Evolutionary conservation across 2,888 invertebrate species (phyloP), one percentile per base, ranked within the genome.

Genomic region (Zaprionus lineosus): DNA sequence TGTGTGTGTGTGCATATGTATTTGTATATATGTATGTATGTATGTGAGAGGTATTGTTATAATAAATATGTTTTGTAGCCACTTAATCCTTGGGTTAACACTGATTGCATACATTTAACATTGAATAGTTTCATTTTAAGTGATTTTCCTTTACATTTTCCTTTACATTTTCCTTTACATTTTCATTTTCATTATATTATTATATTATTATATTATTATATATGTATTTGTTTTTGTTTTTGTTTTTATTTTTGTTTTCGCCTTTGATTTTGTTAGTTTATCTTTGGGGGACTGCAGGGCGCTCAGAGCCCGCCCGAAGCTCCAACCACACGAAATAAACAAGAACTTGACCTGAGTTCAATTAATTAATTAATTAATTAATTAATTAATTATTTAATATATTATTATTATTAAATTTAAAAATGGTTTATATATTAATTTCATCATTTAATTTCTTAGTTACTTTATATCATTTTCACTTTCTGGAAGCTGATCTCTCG

Each of bases 311-410:
- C n/a, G n/a, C n/a, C n/a, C n/a, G n/a, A n/a, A n/a, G n/a, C n/a
- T 3, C 8, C 8, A 24, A n/a, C n/a, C 2, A 24, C 24, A 24
- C 1, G 24, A 50, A 47, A 52, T 71, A 57, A 40, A 63, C 55
- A 71, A 47, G 52, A 58, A 63, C 34, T 58, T 65, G 59, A 64
- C 69, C 65, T 58, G 62, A 67, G 63, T 56, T 58, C 36, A 59
- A 40, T 55, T 2, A 24, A 4, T 24, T 24, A 8, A 8, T 24
- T 21, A 21, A 21, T 21, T 21, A n/a, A n/a, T 36, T 40, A n/a
- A 11, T 40, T 34, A 24, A 7, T 34, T 47, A 2, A 6, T 29
- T 44, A 16, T 41, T 21, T 21, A 5, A 14, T 24, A 2, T 41
- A 14, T 41, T 24, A 14, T 15, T 33, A 5, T 21, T 21, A 5